phyloP scores from a whole-genome alignment of 2,113 vertebrate genomes.

The Petromus typicus region DNA sequence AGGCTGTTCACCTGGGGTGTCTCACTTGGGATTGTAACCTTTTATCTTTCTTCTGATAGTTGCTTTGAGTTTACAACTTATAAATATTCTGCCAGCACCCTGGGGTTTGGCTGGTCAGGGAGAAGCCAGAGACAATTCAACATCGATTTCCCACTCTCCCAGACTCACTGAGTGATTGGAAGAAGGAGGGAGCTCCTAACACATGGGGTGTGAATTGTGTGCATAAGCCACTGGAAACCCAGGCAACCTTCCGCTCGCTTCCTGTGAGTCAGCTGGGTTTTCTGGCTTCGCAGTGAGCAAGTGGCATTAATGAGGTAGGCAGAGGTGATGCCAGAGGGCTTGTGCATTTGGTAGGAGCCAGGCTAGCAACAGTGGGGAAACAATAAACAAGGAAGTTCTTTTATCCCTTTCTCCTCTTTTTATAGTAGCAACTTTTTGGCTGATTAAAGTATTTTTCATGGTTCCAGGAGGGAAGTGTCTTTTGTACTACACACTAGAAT shows the following conservation, averaged over 20 bases:
- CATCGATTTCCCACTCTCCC: slow-evolving; percentile 60
- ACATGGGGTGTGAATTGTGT: slow-evolving; percentile 70
- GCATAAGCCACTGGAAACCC: slow-evolving; percentile 62
- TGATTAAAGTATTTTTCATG: slow-evolving; percentile 76
- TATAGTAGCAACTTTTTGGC: slow-evolving; percentile 74
- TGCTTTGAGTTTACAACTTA: slow-evolving; percentile 74
- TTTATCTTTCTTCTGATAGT: slow-evolving; percentile 72
- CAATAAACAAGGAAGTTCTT: slow-evolving; percentile 55
- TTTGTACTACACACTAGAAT: slow-evolving; percentile 78
- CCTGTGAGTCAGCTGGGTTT: slow-evolving; percentile 73
- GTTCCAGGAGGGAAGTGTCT: slow-evolving; percentile 74
- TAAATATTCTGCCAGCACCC: slow-evolving; percentile 64
- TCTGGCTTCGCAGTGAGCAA: slow-evolving; percentile 61
- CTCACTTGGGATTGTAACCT: slow-evolving; percentile 73
- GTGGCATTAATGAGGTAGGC: slow-evolving; percentile 65
- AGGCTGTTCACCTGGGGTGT: slow-evolving; percentile 20
- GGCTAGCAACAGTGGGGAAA: slow-evolving; percentile 12
- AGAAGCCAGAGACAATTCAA: slow-evolving; percentile 58
- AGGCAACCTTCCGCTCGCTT: slow-evolving; percentile 67
- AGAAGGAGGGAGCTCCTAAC: slow-evolving; percentile 43
- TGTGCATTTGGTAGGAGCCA: background rate
- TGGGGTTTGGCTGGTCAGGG: slow-evolving; percentile 11
- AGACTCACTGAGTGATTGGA: slow-evolving; percentile 47
- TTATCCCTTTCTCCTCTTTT: background rate
- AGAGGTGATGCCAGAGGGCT: slow-evolving; percentile 51